Conservation (phyloP, 2,888 invertebrate species). For the Nineta flava region DNA sequence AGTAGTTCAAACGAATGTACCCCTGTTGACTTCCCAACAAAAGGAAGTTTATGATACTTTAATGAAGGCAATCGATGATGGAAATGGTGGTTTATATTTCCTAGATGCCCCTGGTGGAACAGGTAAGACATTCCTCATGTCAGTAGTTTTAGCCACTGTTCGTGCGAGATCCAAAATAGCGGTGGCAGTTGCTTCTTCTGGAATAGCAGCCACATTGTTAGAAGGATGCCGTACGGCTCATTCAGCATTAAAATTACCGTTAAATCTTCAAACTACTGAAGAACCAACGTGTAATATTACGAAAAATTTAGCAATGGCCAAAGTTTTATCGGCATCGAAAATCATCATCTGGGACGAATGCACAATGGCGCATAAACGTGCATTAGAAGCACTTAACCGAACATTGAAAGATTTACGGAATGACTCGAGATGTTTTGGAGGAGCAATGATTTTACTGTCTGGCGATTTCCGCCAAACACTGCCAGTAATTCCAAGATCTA, state of each 20-base stretch:
- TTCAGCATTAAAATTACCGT: conserved; percentile 15
- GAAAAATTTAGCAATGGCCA: conserved; percentile 18
- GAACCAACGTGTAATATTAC: conserved; percentile 17
- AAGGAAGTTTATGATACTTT: conserved; percentile 12
- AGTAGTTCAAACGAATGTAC: conserved; percentile 7
- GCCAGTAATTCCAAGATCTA: conserved; percentile 12
- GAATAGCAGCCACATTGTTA: conserved; percentile 14
- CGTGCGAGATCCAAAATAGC: conserved; percentile 14
- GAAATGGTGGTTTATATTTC: conserved; percentile 16
- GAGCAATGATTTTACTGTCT: too few species aligned
- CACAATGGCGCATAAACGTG: too few species aligned
- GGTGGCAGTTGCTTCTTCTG: conserved; percentile 17
- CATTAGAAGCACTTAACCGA: conserved; percentile 17
- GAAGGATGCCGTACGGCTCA: conserved; percentile 13
- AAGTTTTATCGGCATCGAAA: conserved; percentile 16
- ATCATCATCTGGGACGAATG: too few species aligned
- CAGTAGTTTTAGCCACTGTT: conserved; percentile 15
- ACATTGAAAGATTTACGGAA: too few species aligned
- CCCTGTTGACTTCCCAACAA: conserved; percentile 8
- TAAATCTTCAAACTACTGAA: conserved; percentile 17
- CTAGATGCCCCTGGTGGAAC: conserved; percentile 9
- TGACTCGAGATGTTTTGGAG: too few species aligned
- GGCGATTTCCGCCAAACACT: too few species aligned
- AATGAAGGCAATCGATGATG: conserved; percentile 15
- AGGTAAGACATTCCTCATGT: conserved; percentile 13